A percentile compares a stretch with the other conserved stretches of the same genome.
Conservation (phyloP, 2,888 invertebrate genomes). For the Eupeodes latifasciatus region DNA sequence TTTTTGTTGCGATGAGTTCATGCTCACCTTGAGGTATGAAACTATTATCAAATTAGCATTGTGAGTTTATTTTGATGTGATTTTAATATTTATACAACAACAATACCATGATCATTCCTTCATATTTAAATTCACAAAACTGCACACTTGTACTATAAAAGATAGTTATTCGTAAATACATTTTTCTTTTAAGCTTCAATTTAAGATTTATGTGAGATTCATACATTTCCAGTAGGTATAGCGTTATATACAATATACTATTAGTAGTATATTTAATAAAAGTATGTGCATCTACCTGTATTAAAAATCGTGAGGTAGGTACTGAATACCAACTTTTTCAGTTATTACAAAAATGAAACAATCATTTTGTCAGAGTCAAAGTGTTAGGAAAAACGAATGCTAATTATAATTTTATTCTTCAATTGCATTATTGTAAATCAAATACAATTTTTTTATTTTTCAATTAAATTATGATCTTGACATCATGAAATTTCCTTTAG, state of each 20-base stretch:
- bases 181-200: neutral
- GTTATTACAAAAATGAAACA: no score
- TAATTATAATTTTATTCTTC: neutral
- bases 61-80: neutral
- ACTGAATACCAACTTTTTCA: no score
- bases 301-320: no score
- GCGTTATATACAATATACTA: no score
- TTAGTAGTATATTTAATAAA: no score
- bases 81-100: neutral
- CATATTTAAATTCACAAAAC: neutral
- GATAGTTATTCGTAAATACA: no score
- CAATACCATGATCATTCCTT: neutral
- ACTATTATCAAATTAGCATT: neutral
- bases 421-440: neutral
- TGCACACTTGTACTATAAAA: no score
- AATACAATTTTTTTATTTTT: neutral
- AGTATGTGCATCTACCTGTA: no score
- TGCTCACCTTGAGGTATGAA: neutral
- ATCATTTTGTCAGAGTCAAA: no score
- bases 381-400: neutral
- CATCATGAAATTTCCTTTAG: neutral
- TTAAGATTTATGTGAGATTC: no score
- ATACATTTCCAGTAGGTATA: no score
- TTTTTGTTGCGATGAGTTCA: neutral
- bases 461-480: slow-evolving; percentile 12